A percentile compares a stretch with the other conserved stretches of the same genome.
phyloP scores from a whole-genome alignment of 35 echinoderm and acorn worm species.

The Apostichopus parvimensis region DNA sequence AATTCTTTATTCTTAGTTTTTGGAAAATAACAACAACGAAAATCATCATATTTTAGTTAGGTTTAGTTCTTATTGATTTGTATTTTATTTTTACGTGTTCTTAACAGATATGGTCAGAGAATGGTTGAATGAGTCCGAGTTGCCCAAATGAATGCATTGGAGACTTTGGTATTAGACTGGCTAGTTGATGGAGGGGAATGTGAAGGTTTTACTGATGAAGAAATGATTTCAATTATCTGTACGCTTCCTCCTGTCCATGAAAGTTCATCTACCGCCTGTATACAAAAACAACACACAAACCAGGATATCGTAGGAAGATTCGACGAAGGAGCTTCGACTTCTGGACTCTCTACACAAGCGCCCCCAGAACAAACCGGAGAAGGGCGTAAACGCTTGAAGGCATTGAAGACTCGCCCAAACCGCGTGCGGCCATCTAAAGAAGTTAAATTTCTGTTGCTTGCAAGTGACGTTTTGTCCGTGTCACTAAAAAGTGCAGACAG shows the following conservation, averaged over 20 bases:
- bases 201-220: conserved; percentile 26
- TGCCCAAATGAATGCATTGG: neutral
- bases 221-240: conserved; percentile 14
- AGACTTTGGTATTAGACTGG: conserved; percentile 1
- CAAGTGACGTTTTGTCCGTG: no score
- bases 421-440: no score
- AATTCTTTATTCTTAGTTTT: no score
- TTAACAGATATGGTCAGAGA: neutral
- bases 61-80: no score
- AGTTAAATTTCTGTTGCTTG: no score
- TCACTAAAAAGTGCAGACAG: no score
- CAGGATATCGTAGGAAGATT: neutral
- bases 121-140: neutral
- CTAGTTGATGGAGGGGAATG: neutral
- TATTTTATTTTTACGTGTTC: no score
- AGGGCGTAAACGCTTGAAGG: neutral
- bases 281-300: neutral
- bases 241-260: neutral
- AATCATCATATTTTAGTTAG: no score
- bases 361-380: neutral
- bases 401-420: no score
- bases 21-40: no score
- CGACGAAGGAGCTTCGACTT: neutral
- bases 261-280: neutral
- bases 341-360: neutral